These are phyloP conservation scores for Dryoscopus gambensis DNA, from an alignment of 2,113 vertebrate genomes.

Conservation along the genomic window DNA sequence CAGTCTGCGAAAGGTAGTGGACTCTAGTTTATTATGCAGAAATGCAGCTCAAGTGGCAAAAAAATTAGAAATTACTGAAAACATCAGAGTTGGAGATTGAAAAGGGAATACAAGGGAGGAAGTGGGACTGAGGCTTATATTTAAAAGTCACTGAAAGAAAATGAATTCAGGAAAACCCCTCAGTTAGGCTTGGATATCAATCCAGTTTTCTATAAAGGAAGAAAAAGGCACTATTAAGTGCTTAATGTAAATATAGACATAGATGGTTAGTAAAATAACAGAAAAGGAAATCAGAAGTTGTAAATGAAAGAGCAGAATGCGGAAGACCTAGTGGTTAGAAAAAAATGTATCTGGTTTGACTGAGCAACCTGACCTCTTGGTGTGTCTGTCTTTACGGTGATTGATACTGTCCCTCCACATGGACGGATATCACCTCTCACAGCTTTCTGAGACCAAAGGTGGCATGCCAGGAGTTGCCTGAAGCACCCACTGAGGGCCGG, in stretches of 20 bases:
- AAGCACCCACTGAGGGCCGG: neutral
- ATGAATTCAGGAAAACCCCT: neutral
- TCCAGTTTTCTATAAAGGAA: neutral
- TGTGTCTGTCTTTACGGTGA: neutral
- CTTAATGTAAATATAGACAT: neutral
- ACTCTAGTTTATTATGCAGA: neutral
- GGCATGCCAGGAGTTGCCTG: rapidly evolving
- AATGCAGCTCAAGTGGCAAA: neutral
- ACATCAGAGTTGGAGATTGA: neutral
- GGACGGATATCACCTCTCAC: neutral
- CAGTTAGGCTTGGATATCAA: neutral
- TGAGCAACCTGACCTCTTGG: neutral
- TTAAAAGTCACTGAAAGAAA: neutral
- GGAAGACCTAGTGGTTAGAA: neutral
- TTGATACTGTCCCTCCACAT: neutral
- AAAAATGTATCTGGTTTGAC: neutral
- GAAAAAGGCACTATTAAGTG: neutral
- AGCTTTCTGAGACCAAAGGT: neutral
- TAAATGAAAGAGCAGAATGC: neutral
- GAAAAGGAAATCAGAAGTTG: neutral
- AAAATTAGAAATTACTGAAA: neutral
- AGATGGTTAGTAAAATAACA: neutral
- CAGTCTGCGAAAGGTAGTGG: neutral
- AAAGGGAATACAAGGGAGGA: neutral
- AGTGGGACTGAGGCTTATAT: neutral